A percentile compares a stretch with the other conserved stretches of the same genome.
These are phyloP conservation scores for Marisa cornuarietis DNA, from an alignment of 1,140 invertebrate species.

Conservation along the genomic window DNA sequence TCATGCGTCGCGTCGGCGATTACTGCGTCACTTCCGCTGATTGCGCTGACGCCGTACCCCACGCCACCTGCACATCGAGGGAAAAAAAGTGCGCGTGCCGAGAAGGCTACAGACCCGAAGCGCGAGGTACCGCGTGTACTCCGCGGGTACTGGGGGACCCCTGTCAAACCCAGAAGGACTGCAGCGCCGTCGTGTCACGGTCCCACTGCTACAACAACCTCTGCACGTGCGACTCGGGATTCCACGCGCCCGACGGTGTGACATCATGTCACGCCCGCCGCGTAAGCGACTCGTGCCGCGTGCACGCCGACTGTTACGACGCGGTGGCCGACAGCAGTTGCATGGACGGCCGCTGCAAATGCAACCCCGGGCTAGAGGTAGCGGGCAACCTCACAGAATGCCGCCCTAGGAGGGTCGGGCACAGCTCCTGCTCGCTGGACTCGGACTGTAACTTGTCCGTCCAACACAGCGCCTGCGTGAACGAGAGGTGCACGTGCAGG, in stretches of 20 bases:
- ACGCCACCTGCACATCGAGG: constrained; percentile 24
- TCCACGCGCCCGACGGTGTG: neutral
- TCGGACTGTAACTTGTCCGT: constrained; percentile 36
- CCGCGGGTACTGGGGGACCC: constrained; percentile 9
- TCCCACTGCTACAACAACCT: neutral
- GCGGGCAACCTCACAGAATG: neutral
- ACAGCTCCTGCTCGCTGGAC: constrained; percentile 3
- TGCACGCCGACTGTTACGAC: constrained; percentile 4
- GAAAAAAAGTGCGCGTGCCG: constrained; percentile 24
- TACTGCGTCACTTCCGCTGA: constrained; percentile 24
- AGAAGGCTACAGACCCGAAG: constrained; percentile 17
- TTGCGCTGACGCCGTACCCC: constrained; percentile 24
- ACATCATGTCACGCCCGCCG: neutral
- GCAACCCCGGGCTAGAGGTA: constrained; percentile 8
- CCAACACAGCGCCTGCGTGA: constrained; percentile 25
- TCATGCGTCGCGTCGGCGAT: constrained; percentile 21
- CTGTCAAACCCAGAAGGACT: constrained; percentile 33
- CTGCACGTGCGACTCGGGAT: constrained; percentile 10
- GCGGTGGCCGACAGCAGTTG: neutral
- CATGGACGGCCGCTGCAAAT: constrained; percentile 1
- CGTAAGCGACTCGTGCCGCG: constrained; percentile 20
- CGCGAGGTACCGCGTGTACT: neutral
- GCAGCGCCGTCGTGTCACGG: constrained; percentile 13
- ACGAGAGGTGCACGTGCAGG: constrained; percentile 27
- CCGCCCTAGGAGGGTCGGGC: neutral